Percentiles rank a stretch among this genome's conserved stretches.
phyloP scores from a whole-genome alignment of 1,140 invertebrate species.

The Conus ventricosus region DNA sequence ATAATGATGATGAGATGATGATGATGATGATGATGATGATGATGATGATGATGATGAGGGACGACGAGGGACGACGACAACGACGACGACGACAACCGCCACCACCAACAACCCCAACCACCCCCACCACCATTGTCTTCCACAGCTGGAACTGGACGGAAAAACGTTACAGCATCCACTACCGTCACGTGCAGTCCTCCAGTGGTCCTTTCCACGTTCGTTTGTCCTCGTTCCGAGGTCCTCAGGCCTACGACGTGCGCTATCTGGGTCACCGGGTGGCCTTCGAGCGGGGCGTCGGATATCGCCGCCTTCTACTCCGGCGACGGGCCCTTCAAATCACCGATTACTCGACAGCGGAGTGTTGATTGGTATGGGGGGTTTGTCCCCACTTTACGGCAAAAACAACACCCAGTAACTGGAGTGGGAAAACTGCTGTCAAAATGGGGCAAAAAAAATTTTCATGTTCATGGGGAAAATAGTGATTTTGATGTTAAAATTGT shows the following conservation, averaged over 20 bases:
- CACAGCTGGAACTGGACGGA: slow-evolving; percentile 59
- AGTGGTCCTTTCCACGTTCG: slow-evolving; percentile 67
- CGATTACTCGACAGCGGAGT: slow-evolving; percentile 52
- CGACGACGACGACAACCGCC: neutral
- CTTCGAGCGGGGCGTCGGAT: slow-evolving; percentile 62
- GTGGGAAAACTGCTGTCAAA: too few relatives aligned
- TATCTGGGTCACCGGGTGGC: slow-evolving; percentile 57
- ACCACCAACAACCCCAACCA: neutral
- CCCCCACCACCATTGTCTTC: neutral
- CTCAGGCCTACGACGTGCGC: slow-evolving; percentile 57
- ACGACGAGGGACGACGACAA: neutral
- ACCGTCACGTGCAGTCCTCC: slow-evolving; percentile 56
- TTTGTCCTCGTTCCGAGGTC: slow-evolving; percentile 57
- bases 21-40: slow-evolving; percentile 2
- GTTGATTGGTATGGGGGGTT: slow-evolving; percentile 36
- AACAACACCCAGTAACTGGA: too few relatives aligned
- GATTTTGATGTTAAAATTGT: too few relatives aligned
- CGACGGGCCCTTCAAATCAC: slow-evolving; percentile 43
- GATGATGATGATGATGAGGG: neutral
- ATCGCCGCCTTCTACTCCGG: slow-evolving; percentile 61
- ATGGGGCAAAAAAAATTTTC: too few relatives aligned
- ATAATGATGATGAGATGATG: neutral
- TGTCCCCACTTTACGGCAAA: too few relatives aligned
- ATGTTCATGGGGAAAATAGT: too few relatives aligned
- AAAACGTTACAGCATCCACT: slow-evolving; percentile 61